Percentiles rank a stretch among this genome's conserved stretches.
phyloP scores from a whole-genome alignment of 2,888 invertebrate genomes.

The Volucella inflata region DNA sequence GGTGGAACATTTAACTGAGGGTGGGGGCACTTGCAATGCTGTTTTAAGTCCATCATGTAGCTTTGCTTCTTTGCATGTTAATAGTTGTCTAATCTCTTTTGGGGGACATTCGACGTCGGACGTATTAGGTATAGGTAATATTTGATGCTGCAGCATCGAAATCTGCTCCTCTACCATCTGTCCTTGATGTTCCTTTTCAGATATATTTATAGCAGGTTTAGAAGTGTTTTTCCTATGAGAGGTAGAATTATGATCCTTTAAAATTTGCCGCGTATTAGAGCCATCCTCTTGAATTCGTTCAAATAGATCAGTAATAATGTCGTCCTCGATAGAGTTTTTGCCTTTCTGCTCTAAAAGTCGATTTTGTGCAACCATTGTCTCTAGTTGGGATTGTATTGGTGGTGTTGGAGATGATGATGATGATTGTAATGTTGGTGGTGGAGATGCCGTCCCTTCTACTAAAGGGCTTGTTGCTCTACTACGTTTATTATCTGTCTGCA shows the following conservation, averaged over 20 bases:
- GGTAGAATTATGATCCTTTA: background rate
- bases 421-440: background rate
- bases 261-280: conserved; percentile 21
- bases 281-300: conserved; percentile 43
- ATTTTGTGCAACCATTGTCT: background rate
- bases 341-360: background rate
- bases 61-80: conserved; percentile 18
- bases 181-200: background rate
- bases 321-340: conserved; percentile 18
- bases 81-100: conserved; percentile 8
- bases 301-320: conserved; percentile 50
- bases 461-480: conserved; percentile 5
- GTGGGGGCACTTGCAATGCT: conserved; percentile 3
- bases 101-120: conserved; percentile 2
- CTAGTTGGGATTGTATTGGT: background rate
- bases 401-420: background rate
- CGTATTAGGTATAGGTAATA: conserved; percentile 3
- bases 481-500: conserved; percentile 47
- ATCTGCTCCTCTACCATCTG: background rate
- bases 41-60: background rate
- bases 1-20: background rate
- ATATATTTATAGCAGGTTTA: background rate
- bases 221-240: background rate
- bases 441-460: background rate
- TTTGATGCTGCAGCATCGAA: conserved; percentile 8